Evolutionary conservation across 2,113 vertebrate genomes (phyloP), one percentile per base, ranked within the genome.

Genomic region (Piprites chloris): DNA sequence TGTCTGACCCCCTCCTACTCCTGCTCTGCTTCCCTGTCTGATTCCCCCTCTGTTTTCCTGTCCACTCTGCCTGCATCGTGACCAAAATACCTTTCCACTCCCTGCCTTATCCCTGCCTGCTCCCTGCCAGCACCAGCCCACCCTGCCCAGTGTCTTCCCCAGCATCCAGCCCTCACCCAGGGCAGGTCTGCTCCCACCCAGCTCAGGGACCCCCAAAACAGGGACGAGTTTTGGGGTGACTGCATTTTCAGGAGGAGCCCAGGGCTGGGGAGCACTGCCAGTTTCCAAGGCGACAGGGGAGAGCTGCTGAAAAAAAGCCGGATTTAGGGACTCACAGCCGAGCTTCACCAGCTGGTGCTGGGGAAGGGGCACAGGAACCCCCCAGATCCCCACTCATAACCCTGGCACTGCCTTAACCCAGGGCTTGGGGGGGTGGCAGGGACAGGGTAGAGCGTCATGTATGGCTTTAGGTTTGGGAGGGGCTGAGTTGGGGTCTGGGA

Each of bases 251-350:
- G 53, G 20, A 89, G n/a, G 55, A 71, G 7, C 42, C 6, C 0
- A 0, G 46, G 22, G 8, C 69, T 39, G 75, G 89, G 79, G 66
- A 78, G 65, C 26, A 5, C 23, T 65, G 73, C 56, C 66, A 12
- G 87, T 97, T 97, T 93, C 94, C 96, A 95, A 95, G 96, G 96
- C 94, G 90, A 95, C 32, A 0, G 35, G 58, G 74, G 44, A 90
- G 35, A 87, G 6, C 53, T 32, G 26, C 9, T 9, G 63, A 6
- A 30, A 66, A 93, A 91, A 63, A 65, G 35, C 1, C 0, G 1
- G 71, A 87, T 93, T 91, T 90, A 44, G 78, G 92, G 85, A 77
- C 12, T 46, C 15, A 17, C 24, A 21, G 50, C 1, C 37, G 37
- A 90, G 49, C 23, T 67, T 92, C 80, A 44, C 22, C 20, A 62